These are phyloP conservation scores for Andrena hattorfiana DNA, from an alignment of 2,888 invertebrate genomes.

Conservation along the genomic window DNA sequence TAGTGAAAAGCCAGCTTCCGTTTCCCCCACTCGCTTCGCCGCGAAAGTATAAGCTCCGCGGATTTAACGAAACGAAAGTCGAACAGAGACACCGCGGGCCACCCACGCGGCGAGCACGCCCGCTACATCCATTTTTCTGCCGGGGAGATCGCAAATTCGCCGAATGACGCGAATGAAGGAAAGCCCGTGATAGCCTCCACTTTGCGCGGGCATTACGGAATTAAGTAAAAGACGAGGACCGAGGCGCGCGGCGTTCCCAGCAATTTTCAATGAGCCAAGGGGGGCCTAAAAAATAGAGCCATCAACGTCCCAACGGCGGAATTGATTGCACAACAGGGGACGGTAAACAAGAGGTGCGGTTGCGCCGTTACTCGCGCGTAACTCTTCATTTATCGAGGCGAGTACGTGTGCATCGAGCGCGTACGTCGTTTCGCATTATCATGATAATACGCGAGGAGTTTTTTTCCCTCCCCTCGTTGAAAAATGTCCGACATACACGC, in stretches of 20 bases:
- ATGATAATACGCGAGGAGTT: slow-evolving; percentile 40
- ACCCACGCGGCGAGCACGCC: slow-evolving; percentile 1
- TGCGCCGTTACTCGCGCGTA: slow-evolving; percentile 7
- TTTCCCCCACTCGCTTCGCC: no score
- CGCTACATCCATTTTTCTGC: neutral
- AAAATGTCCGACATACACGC: slow-evolving; percentile 41
- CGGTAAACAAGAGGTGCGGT: slow-evolving; percentile 13
- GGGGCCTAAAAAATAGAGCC: slow-evolving; percentile 19
- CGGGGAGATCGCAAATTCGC: neutral
- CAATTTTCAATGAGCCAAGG: neutral
- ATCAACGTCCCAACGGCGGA: slow-evolving; percentile 26
- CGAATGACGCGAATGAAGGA: slow-evolving; percentile 1
- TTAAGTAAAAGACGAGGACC: neutral
- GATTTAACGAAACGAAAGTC: neutral
- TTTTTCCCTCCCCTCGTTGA: slow-evolving; percentile 20
- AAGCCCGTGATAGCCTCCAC: neutral
- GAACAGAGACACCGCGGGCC: neutral
- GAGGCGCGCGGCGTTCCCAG: neutral
- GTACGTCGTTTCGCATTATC: slow-evolving; percentile 48
- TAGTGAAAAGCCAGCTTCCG: no score
- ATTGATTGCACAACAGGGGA: slow-evolving; percentile 14
- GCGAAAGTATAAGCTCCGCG: neutral
- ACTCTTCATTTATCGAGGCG: slow-evolving; percentile 64
- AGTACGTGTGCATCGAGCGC: slow-evolving; percentile 46
- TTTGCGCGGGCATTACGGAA: neutral